Evolutionary conservation across 2,113 vertebrate species (phyloP), one percentile per base, ranked within the genome.

Genomic region (Sardina pilchardus): DNA sequence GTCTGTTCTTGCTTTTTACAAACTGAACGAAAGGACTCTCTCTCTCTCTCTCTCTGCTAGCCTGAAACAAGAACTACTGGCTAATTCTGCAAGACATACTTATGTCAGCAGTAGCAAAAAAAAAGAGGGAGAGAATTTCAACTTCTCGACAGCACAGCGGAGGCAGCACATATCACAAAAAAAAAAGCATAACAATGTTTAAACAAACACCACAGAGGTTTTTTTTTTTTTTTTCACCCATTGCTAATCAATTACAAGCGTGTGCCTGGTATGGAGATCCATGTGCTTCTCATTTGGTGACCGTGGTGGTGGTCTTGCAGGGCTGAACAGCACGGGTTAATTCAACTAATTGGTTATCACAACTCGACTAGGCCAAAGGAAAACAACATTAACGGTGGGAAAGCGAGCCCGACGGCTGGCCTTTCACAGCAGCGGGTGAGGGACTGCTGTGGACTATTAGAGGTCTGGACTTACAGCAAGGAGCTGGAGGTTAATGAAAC

Each of bases 211-310:
- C 47, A 42, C 48, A 82, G 30, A 16, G 71, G 71, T 88, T 83
- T 89, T 71, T 39, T 75, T 26, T 36, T 71, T 88, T 83, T 89
- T 71, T 39, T 75, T 26, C 44, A 48, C 50, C 75, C 89, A 82
- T 88, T 50, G 82, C 89, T 88, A 85, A 88, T 90, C 87, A 84
- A 90, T 90, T 88, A 85, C 39, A 48, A 90, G 84, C 50, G 8
- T 84, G 87, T 84, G 85, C 48, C 81, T 56, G n/a, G 36, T 47
- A 85, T 88, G 71, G 53, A 59, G 87, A 47, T 85, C 81, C 89
- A 90, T 88, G 89, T 90, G 89, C 89, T 90, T 90, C 85, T 88
- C 82, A 81, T 90, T 90, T 85, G 39, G 19, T 39, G 6, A 71
- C 8, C 75, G 59, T 26, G 85, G 86, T 86, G 86, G 87, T 89